Conservation (phyloP, 35 echinoderm and acorn worm genomes). For the Diadema setosum region DNA sequence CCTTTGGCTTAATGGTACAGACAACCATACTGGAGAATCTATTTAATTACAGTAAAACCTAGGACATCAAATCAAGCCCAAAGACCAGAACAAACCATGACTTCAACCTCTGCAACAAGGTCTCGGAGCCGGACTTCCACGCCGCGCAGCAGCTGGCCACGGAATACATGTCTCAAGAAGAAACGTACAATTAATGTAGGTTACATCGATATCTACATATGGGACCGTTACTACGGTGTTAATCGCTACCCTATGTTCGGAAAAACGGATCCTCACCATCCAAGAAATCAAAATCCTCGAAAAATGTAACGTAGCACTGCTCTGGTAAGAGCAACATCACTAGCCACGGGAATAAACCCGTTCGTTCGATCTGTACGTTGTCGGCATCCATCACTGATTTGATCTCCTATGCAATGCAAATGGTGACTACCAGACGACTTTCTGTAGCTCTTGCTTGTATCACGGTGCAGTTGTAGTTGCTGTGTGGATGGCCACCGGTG, state of each 20-base stretch:
- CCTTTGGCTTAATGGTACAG: neutral
- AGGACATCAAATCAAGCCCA: neutral
- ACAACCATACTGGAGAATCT: neutral
- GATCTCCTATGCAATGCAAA: too few relatives aligned
- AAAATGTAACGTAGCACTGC: conserved; percentile 72
- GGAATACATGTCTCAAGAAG: too few relatives aligned
- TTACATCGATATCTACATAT: too few relatives aligned
- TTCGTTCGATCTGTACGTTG: too few relatives aligned
- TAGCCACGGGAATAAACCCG: conserved; percentile 70
- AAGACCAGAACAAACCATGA: neutral
- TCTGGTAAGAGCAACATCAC: conserved; percentile 79
- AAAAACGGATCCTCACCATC: conserved; percentile 68
- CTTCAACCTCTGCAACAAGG: neutral
- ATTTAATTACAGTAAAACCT: neutral
- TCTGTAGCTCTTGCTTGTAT: too few relatives aligned
- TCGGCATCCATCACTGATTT: too few relatives aligned
- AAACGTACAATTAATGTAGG: too few relatives aligned
- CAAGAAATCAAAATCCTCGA: conserved; percentile 78
- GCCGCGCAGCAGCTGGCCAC: neutral
- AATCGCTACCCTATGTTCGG: too few relatives aligned
- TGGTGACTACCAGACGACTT: too few relatives aligned
- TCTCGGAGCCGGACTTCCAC: neutral
- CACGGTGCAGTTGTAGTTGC: too few relatives aligned
- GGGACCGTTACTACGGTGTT: too few relatives aligned
- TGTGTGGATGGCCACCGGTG: too few relatives aligned